Conservation (phyloP, 35 echinoderm and acorn worm genomes). For the Apostichopus parvimensis region DNA sequence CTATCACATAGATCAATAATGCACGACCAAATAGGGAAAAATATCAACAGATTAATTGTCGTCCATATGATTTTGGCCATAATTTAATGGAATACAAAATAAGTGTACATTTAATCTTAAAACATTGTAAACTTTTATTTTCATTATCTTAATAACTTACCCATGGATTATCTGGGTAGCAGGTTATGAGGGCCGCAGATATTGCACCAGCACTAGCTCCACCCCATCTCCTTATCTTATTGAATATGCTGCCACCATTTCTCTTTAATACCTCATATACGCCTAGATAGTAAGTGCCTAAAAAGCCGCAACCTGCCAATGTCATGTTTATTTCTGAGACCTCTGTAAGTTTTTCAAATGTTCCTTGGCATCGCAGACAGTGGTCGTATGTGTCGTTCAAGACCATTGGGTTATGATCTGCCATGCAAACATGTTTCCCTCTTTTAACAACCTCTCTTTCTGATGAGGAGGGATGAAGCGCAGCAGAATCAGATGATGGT, state of each 20-base stretch:
- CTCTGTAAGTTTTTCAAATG: conserved; percentile 11
- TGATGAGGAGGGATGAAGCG: background rate
- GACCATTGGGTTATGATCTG: background rate
- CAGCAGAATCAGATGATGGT: background rate
- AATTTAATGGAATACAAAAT: no score
- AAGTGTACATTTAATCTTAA: no score
- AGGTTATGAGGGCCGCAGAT: background rate
- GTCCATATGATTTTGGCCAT: no score
- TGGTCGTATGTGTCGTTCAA: background rate
- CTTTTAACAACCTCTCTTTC: background rate
- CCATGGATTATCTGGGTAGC: conserved; percentile 24
- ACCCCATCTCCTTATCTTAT: conserved; percentile 28
- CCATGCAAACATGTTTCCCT: conserved; percentile 4
- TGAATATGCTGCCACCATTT: background rate
- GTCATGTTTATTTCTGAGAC: conserved; percentile 32
- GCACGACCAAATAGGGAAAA: no score
- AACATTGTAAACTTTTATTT: no score
- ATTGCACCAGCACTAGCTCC: conserved; percentile 27
- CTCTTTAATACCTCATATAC: conserved; percentile 8
- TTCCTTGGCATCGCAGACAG: conserved; percentile 18
- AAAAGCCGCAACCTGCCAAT: conserved; percentile 21
- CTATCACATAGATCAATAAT: no score
- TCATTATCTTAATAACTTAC: background rate
- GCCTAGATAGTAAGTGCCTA: conserved; percentile 2
- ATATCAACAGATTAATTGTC: no score